These are phyloP conservation scores for Lota lota DNA, from an alignment of 2,113 vertebrate genomes.

Conservation along the genomic window DNA sequence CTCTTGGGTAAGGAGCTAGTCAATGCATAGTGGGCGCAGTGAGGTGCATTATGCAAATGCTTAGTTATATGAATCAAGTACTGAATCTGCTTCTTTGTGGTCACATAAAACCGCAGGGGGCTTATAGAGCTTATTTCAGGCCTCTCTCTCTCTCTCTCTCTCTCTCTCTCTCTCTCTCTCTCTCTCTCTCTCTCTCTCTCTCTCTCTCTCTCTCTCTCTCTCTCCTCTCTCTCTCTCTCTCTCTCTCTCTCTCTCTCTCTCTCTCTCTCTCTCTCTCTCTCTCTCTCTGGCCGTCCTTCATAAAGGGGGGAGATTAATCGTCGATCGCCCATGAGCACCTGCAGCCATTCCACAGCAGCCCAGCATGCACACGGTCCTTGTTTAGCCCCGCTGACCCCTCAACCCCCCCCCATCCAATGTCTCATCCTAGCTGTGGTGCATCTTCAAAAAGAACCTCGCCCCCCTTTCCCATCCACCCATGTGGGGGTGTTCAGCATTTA, in stretches of 20 bases:
- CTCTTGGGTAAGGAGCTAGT: slow-evolving; percentile 11
- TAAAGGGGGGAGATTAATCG: slow-evolving; percentile 71
- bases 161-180: too few relatives aligned
- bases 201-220: too few relatives aligned
- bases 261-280: slow-evolving; percentile 7
- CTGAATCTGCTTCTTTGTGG: slow-evolving; percentile 45
- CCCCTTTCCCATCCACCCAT: too few relatives aligned
- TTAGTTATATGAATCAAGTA: slow-evolving; percentile 28
- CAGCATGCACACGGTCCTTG: slow-evolving; percentile 37
- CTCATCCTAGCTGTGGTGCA: slow-evolving; percentile 45
- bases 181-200: too few relatives aligned
- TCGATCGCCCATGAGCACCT: slow-evolving; percentile 62
- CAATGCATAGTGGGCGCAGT: slow-evolving; percentile 1
- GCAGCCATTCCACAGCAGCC: slow-evolving; percentile 61
- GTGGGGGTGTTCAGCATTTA: too few relatives aligned
- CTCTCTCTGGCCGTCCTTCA: slow-evolving; percentile 43
- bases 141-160: too few relatives aligned
- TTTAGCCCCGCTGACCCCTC: slow-evolving; percentile 43
- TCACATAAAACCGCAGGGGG: slow-evolving; percentile 52
- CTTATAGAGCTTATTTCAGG: too few relatives aligned
- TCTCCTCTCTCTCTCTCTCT: too few relatives aligned
- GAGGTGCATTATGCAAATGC: slow-evolving; percentile 51
- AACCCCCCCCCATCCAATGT: slow-evolving; percentile 36
- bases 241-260: too few relatives aligned
- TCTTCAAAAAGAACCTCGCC: slow-evolving; percentile 49